phyloP scores from a whole-genome alignment of 2,797 vertebrate genomes.

The Sylvilagus floridanus region DNA sequence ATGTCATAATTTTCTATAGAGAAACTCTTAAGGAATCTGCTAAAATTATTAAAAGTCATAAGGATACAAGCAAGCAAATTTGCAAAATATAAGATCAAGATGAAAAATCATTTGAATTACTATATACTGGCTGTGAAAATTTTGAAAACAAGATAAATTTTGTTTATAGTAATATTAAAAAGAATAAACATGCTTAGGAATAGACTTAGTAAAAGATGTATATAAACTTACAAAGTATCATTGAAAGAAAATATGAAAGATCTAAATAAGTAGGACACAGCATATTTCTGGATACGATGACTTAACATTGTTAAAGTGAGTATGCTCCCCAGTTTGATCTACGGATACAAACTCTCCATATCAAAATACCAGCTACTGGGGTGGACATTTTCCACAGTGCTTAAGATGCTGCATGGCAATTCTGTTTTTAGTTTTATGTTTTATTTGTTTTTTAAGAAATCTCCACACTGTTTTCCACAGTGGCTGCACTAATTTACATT shows the following conservation, averaged over 20 bases:
- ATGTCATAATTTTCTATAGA: not conserved
- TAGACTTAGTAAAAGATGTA: not conserved
- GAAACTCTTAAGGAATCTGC: not conserved
- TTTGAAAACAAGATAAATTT: conserved; percentile 35
- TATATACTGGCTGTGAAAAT: not conserved
- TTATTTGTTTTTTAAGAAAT: no score
- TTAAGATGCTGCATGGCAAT: no score
- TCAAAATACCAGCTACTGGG: not conserved
- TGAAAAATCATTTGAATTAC: not conserved
- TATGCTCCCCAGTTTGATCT: not conserved
- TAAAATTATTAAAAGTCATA: not conserved
- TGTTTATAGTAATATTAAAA: not conserved
- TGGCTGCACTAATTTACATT: no score
- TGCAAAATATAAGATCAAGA: not conserved
- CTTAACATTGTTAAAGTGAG: not conserved
- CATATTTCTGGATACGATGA: not conserved
- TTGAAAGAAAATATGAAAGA: not conserved
- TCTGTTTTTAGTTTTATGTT: no score
- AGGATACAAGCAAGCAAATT: not conserved
- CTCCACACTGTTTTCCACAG: no score
- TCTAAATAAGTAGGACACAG: not conserved
- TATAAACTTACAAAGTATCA: not conserved
- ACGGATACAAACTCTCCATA: not conserved
- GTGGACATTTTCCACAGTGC: no score
- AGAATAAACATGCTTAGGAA: not conserved